Conservation (phyloP, 2,797 vertebrate species). For the Natrix natrix region DNA sequence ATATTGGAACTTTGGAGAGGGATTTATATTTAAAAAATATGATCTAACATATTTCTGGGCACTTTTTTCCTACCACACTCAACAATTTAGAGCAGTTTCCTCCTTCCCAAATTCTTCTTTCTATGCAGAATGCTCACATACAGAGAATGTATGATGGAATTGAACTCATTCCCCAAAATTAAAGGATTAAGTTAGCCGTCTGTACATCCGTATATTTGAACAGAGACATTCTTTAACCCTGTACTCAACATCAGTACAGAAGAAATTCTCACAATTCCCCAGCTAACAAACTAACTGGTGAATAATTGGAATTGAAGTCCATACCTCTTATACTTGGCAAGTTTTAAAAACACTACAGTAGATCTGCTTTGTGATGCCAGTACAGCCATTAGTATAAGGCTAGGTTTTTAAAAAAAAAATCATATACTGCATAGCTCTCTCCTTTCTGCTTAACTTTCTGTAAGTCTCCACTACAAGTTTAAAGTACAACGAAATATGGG, state of each 20-base stretch:
- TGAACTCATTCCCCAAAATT: neutral
- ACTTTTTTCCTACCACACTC: neutral
- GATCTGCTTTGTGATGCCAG: neutral
- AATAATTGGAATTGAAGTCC: neutral
- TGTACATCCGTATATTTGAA: neutral
- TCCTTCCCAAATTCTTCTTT: neutral
- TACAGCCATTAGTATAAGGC: neutral
- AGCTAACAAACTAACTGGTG: neutral
- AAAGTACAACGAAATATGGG: neutral
- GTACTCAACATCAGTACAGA: neutral
- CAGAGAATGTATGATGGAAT: neutral
- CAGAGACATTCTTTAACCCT: neutral
- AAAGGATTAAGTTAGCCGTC: neutral
- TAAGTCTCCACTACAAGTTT: neutral
- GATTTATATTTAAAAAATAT: neutral
- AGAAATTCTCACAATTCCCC: neutral
- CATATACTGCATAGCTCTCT: neutral
- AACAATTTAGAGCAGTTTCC: neutral
- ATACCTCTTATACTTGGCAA: neutral
- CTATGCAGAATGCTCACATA: neutral
- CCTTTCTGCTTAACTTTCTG: neutral
- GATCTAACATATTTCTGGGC: neutral
- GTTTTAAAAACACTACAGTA: neutral
- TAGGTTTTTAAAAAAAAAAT: neutral
- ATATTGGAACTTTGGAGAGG: neutral